Percentiles rank a stretch among this genome's conserved stretches.
phyloP scores from a whole-genome alignment of 2,797 vertebrate species.

The Pseudochirops cupreus region DNA sequence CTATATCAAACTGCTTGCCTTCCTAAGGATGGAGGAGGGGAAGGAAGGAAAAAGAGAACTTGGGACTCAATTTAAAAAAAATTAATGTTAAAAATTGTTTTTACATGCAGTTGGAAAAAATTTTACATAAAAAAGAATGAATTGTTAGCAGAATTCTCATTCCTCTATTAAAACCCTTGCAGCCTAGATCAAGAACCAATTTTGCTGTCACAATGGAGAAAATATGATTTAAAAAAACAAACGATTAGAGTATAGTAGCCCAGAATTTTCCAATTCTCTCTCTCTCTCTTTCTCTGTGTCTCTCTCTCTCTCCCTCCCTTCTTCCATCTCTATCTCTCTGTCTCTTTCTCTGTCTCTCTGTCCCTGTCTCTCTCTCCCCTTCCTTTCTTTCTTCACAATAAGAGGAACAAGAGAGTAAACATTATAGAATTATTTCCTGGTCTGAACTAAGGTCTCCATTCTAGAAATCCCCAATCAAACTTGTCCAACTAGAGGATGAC shows the following conservation, averaged over 20 bases:
- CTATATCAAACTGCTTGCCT: neutral
- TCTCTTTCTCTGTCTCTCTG: neutral
- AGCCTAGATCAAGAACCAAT: slow-evolving; percentile 1
- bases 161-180: slow-evolving; percentile 24
- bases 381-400: neutral
- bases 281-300: neutral
- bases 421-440: slow-evolving; percentile 47
- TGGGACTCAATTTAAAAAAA: neutral
- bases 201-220: slow-evolving; percentile 6
- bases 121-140: neutral
- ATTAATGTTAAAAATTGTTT: neutral
- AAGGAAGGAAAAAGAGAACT: neutral
- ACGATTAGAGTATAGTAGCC: neutral
- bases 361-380: neutral
- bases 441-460: slow-evolving; percentile 26
- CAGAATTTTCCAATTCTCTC: slow-evolving; percentile 1
- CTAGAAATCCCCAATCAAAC: slow-evolving; percentile 55
- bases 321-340: too few relatives aligned
- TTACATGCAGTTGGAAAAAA: neutral
- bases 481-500: slow-evolving; percentile 31
- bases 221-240: slow-evolving; percentile 30
- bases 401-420: slow-evolving; percentile 35
- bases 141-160: slow-evolving; percentile 41
- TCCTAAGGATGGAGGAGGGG: neutral
- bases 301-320: neutral